Base-by-base conservation (phyloP, 1,140 invertebrate species). In the Pentalonia nigronervosa region DNA sequence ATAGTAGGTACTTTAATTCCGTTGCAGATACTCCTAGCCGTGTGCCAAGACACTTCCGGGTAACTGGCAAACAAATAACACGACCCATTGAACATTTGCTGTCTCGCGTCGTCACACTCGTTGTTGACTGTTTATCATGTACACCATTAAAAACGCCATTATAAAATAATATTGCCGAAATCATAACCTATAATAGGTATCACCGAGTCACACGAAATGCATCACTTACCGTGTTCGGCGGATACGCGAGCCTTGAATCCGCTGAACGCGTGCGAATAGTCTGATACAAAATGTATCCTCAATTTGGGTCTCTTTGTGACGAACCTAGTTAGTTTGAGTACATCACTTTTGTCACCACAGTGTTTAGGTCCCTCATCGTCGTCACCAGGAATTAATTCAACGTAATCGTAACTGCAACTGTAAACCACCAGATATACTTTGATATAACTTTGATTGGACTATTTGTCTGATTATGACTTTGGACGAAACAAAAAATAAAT, bases 61-160 rank as follows among this genome's bases (percentile, higher is more conserved):
- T 97, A 97, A 81, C 96, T 96, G 20, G 97, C 96, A 94, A 97
- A 96, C 2, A 97, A 95, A 95, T 97, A 97, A 94, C 97, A 97
- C 76, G 96, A 96, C 56, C 96, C 96, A 94, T 96, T 96, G 95
- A 96, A 97, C 91, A 96, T 95, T 81, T 96, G 95, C 93, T 97
- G 96, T 53, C 97, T 96, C 92, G 96, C 96, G 94, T 97, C 97
- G 90, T 96, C 95, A 94, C 97, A 97, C 94, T 97, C 96, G 93
- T 95, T 95, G 8, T 95, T 95, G 89, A 95, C 95, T 95, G 94
- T 45, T 34, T 41, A 11, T n/a, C n/a, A 76, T 4, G 30, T 3
- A 76, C 14, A 76, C n/a, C 4, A 76, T n/a, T 41, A 41, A 17
- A 76, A 76, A n/a, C 3, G 17, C 11, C 9, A n/a, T 76, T 76